Percentiles rank a stretch among this genome's conserved stretches.
These are phyloP conservation scores for Aromia moschata DNA, from an alignment of 2,888 invertebrate genomes.

Conservation along the genomic window DNA sequence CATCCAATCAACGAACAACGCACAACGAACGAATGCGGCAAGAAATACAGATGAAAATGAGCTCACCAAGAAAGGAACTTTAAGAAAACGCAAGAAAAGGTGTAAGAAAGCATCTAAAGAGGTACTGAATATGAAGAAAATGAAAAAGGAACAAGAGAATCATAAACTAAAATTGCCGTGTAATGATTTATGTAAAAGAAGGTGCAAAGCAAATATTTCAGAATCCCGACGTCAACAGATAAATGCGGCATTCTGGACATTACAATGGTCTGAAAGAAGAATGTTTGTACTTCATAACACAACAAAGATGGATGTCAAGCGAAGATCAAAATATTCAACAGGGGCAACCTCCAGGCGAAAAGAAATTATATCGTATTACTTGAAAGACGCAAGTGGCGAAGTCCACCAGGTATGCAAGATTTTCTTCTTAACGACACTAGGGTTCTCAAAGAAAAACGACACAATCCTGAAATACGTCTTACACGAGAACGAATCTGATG, in stretches of 20 bases:
- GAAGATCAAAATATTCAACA: conserved; percentile 1
- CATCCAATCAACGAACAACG: not conserved
- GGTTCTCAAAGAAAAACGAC: conserved; percentile 10
- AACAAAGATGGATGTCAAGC: conserved; percentile 5
- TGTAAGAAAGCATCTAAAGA: not conserved
- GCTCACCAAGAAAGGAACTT: not conserved
- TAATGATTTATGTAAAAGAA: conserved; percentile 8
- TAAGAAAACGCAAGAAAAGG: not conserved
- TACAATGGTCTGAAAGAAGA: conserved; percentile 8
- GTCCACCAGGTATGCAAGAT: not conserved
- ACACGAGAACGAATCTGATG: conserved; percentile 4
- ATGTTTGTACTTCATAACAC: conserved; percentile 10
- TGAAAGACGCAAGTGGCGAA: not conserved
- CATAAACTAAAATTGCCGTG: conserved; percentile 5
- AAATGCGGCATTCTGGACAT: conserved; percentile 6
- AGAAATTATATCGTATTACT: not conserved
- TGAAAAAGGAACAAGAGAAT: not conserved
- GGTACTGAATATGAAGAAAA: not conserved
- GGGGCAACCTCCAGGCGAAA: not conserved
- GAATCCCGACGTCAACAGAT: conserved; percentile 6
- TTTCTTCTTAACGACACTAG: conserved; percentile 1
- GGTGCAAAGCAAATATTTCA: conserved; percentile 3
- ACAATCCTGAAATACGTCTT: conserved; percentile 4
- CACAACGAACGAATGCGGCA: not conserved
- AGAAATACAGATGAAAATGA: not conserved